Conservation (phyloP, 1,140 invertebrate species). For the Scylla paramamosain region DNA sequence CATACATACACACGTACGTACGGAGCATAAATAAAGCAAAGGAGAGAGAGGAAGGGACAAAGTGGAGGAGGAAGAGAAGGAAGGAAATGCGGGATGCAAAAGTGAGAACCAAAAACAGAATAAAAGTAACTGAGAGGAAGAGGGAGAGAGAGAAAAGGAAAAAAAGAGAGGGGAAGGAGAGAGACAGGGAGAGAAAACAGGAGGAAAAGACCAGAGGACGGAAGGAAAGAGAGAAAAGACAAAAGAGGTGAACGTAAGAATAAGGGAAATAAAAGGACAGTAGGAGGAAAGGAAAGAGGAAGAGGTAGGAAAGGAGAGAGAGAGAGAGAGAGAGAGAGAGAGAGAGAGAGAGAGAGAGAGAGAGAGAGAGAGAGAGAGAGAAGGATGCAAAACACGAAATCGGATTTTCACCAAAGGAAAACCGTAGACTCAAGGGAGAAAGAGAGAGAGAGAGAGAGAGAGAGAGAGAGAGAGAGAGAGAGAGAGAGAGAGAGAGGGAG, state of each 20-base stretch:
- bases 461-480: slow-evolving; percentile 20
- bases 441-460: not conserved
- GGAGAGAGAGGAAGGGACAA: no score
- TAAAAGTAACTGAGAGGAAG: not conserved
- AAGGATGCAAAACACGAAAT: not conserved
- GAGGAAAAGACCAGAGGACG: no score
- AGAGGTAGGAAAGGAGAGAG: not conserved
- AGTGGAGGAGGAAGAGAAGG: not conserved
- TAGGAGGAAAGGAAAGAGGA: no score
- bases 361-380: slow-evolving; percentile 20
- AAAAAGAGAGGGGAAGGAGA: not conserved
- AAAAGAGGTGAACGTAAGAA: no score
- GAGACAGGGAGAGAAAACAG: not conserved
- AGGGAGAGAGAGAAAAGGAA: no score
- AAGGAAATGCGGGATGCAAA: not conserved
- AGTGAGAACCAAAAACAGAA: not conserved
- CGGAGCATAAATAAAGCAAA: no score
- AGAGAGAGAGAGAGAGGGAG: slow-evolving; percentile 19
- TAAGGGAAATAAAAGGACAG: no score
- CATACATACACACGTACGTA: no score
- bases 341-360: slow-evolving; percentile 5
- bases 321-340: slow-evolving; percentile 20
- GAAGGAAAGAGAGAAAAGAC: no score
- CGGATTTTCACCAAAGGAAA: no score
- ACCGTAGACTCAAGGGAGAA: no score